These are phyloP conservation scores for Bothrops alternatus DNA, from an alignment of 2,797 vertebrate genomes.

Conservation along the genomic window DNA sequence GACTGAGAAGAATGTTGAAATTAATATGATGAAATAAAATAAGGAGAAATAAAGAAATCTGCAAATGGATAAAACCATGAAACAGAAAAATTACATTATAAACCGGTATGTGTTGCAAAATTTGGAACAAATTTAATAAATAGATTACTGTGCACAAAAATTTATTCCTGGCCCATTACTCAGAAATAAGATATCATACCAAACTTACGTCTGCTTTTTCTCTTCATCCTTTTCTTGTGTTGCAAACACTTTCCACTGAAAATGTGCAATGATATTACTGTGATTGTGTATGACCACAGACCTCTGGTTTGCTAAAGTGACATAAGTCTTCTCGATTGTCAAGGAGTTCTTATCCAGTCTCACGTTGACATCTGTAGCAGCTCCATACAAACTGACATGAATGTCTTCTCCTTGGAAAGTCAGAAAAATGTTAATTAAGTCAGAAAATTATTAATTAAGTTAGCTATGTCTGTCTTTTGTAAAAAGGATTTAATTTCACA, in stretches of 20 bases:
- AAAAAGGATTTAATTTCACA: background rate
- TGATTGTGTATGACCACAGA: constrained; percentile 77
- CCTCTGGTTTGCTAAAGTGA: constrained; percentile 71
- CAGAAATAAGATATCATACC: background rate
- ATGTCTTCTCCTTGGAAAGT: constrained; percentile 80
- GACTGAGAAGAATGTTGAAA: background rate
- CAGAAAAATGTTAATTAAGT: background rate
- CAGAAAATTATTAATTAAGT: background rate
- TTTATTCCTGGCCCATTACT: background rate
- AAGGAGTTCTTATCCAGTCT: constrained; percentile 74
- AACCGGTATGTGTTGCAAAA: background rate
- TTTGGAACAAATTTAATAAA: background rate
- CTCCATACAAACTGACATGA: constrained; percentile 76
- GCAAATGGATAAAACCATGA: background rate
- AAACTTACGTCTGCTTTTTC: constrained; percentile 70
- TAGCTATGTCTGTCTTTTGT: background rate
- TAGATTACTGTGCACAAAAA: background rate
- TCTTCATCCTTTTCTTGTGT: constrained; percentile 74
- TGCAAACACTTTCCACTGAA: constrained; percentile 80
- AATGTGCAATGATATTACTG: constrained; percentile 76
- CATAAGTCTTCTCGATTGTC: constrained; percentile 77
- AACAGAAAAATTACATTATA: background rate
- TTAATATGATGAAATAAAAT: background rate
- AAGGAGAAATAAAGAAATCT: background rate
- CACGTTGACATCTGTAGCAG: constrained; percentile 77